Conservation (phyloP, 2,113 vertebrate genomes). For the Zosterops japonicus region DNA sequence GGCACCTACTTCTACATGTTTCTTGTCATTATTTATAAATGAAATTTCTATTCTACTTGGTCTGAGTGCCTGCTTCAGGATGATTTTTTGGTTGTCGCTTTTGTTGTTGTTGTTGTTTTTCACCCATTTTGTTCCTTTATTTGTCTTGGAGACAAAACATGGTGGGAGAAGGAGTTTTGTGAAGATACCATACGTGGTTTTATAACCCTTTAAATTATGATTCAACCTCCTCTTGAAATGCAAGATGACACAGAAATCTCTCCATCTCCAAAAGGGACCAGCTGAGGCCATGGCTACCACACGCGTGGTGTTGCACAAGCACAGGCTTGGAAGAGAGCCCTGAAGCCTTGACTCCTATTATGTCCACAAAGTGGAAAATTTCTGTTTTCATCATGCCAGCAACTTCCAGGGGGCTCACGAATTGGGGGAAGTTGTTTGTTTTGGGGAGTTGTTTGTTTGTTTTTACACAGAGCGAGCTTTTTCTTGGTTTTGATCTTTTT, state of each 20-base stretch:
- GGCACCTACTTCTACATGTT: neutral
- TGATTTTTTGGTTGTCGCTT: neutral
- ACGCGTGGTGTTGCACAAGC: neutral
- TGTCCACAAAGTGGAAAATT: neutral
- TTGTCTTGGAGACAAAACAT: neutral
- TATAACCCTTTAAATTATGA: neutral
- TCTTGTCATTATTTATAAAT: neutral
- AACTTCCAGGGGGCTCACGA: neutral
- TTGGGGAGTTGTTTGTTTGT: neutral
- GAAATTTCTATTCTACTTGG: neutral
- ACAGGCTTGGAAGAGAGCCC: neutral
- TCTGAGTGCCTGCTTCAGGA: neutral
- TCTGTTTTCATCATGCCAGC: neutral
- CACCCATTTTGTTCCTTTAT: neutral
- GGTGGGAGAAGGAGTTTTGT: neutral
- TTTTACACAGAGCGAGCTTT: conserved; percentile 7
- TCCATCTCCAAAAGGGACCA: neutral
- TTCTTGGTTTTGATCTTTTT: conserved; percentile 20
- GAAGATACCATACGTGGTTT: neutral
- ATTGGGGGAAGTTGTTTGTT: neutral
- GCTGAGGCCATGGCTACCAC: neutral
- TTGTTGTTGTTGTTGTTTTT: neutral
- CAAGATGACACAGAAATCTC: neutral
- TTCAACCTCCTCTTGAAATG: neutral
- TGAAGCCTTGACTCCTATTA: neutral